A percentile compares a stretch with the other conserved stretches of the same genome.
Evolutionary conservation across 1,140 invertebrate genomes (phyloP).

Genomic region (Doryteuthis pealeii): DNA sequence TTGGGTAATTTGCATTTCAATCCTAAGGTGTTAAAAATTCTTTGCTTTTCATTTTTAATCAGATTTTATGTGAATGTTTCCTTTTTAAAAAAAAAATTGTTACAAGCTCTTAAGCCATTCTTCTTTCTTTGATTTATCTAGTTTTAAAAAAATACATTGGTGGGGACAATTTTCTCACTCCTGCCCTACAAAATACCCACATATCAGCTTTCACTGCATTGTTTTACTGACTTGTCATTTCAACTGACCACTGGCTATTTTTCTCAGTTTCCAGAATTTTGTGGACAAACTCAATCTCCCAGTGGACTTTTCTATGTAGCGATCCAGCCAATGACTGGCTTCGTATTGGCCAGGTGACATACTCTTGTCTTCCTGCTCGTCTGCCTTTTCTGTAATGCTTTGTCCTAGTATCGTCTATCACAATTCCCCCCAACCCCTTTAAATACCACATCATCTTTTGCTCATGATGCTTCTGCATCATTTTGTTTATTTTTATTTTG

Average conservation of each 20-base stretch:
- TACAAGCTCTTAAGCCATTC: too few relatives aligned
- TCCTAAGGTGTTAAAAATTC: too few relatives aligned
- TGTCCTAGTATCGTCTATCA: neutral
- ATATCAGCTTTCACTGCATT: neutral
- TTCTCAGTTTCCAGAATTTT: slow-evolving; percentile 8
- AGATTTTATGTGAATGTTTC: too few relatives aligned
- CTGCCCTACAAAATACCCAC: too few relatives aligned
- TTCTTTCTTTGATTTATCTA: too few relatives aligned
- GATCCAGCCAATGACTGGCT: neutral
- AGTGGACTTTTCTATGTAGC: slow-evolving; percentile 8
- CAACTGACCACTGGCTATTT: neutral
- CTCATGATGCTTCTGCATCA: neutral
- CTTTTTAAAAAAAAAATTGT: too few relatives aligned
- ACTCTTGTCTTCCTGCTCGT: slow-evolving; percentile 1
- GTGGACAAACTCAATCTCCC: slow-evolving; percentile 10
- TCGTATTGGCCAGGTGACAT: slow-evolving; percentile 1
- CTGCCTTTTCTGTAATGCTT: neutral
- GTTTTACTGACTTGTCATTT: neutral
- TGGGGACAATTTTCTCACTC: too few relatives aligned
- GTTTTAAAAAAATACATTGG: too few relatives aligned
- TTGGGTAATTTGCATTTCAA: too few relatives aligned
- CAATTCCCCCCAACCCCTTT: neutral
- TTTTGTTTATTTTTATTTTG: neutral
- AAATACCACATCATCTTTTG: neutral
- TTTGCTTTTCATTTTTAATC: too few relatives aligned